Evolutionary conservation across 2,113 vertebrate species (phyloP).

Genomic region (Agelaius phoeniceus): DNA sequence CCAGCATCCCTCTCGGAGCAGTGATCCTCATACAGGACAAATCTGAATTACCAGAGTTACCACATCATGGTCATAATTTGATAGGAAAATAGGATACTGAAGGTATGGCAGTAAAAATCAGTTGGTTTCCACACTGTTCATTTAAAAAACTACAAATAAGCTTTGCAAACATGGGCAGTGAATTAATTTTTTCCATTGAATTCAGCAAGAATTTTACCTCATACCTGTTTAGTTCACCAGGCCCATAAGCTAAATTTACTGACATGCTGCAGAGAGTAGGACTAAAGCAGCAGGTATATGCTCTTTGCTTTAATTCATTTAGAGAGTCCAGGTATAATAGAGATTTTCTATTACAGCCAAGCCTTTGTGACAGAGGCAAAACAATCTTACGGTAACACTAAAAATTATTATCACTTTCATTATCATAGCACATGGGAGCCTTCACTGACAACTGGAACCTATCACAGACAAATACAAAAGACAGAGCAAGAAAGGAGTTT

Average conservation of each 20-base stretch:
- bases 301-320: not conserved
- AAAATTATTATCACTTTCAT: slow-evolving; percentile 33
- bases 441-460: not conserved
- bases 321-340: not conserved
- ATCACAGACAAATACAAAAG: not conserved
- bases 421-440: not conserved
- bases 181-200: not conserved
- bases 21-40: not conserved
- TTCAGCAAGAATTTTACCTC: not conserved
- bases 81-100: not conserved
- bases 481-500: not conserved
- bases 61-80: not conserved
- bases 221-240: not conserved
- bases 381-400: not conserved
- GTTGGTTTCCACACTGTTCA: not conserved
- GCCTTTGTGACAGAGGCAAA: slow-evolving; percentile 18
- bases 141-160: not conserved
- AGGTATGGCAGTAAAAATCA: not conserved
- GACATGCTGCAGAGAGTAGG: not conserved
- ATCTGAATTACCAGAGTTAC: not conserved
- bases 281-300: not conserved
- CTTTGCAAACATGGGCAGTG: not conserved
- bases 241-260: not conserved
- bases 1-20: not conserved
- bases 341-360: not conserved